Evolutionary conservation across 2,797 vertebrate species (phyloP).

Genomic region (Ambastaia sidthimunki): DNA sequence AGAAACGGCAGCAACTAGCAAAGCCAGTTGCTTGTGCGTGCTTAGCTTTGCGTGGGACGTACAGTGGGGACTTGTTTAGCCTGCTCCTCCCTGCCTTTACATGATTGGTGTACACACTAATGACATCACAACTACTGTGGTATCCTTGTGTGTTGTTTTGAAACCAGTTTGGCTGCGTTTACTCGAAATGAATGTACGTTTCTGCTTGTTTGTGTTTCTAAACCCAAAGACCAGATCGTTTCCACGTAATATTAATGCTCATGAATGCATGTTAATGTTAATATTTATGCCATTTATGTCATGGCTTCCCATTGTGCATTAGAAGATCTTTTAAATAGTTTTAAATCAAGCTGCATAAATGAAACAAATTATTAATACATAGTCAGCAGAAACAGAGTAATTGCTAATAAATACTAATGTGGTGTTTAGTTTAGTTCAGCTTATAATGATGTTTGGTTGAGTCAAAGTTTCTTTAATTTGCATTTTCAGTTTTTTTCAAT

Average conservation of each 20-base stretch:
- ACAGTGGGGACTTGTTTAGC: slow-evolving; percentile 42
- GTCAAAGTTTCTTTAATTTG: slow-evolving; percentile 6
- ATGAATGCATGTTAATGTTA: background rate
- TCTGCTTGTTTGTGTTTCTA: background rate
- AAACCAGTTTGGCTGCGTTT: slow-evolving; percentile 21
- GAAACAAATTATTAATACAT: slow-evolving; percentile 67
- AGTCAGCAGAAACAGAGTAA: slow-evolving; percentile 67
- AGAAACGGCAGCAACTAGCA: background rate
- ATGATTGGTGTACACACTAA: background rate
- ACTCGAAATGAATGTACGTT: background rate
- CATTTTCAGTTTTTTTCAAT: background rate
- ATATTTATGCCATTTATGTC: background rate
- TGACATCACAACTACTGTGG: background rate
- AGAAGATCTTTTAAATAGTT: slow-evolving; percentile 60
- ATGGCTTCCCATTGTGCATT: no score
- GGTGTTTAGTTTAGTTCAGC: slow-evolving; percentile 27
- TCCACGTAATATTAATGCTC: slow-evolving; percentile 32
- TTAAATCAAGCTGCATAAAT: slow-evolving; percentile 64
- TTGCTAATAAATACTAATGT: slow-evolving; percentile 56
- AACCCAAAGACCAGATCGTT: background rate
- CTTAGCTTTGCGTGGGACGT: background rate
- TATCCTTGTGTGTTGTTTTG: slow-evolving; percentile 7
- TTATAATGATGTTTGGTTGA: slow-evolving; percentile 60
- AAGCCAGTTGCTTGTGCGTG: background rate
- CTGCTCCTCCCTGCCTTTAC: slow-evolving; percentile 20